Evolutionary conservation across 1,140 invertebrate genomes (phyloP), one percentile per base, ranked within the genome.

Genomic region (Lutraria rhynchaena): DNA sequence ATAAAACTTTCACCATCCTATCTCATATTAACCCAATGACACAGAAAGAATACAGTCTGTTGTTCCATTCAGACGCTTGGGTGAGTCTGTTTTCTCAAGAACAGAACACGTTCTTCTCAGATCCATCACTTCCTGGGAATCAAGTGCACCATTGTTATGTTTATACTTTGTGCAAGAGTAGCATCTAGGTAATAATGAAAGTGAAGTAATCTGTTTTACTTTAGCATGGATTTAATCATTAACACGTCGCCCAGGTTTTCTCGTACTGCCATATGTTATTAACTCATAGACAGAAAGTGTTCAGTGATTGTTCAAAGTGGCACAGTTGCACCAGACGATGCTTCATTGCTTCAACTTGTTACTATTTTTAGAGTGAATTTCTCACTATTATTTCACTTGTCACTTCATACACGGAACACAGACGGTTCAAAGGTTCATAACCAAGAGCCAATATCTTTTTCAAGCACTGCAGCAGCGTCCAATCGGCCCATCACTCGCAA

Each of bases 401-500:
- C 17, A 33, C 27, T 65, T n/a, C 51, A 63, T 9, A 60, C 4
- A 74, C 31, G 33, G 74, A 78, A 51, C 44, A 53, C 29, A 37
- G 31, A 46, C 27, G 19, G 15, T 74, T 41, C 15, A 41, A 15
- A 41, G 37, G 5, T 41, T 91, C 90, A 91, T 87, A 91, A 89
- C 90, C 90, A 91, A 17, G 89, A 86, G 7, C 96, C 96, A 82
- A 96, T 94, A 87, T 96, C 96, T 87, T 95, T 96, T 91, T 98
- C 97, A 73, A 98, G 94, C 57, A 98, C 95, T 67, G 95, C 95
- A 27, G 96, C 96, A 44, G 97, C 97, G 92, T 99, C 98, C 89
- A 95, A 95, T 63, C 98, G 93, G 17, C 97, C 97, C 97, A 99
- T 98, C 74, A 97, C 95, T 87, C 96, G 95, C 71, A 99, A 94